Percentiles rank a stretch among this genome's conserved stretches.
Evolutionary conservation across 1,140 invertebrate genomes (phyloP).

Genomic region (Thaumetopoea pityocampa): DNA sequence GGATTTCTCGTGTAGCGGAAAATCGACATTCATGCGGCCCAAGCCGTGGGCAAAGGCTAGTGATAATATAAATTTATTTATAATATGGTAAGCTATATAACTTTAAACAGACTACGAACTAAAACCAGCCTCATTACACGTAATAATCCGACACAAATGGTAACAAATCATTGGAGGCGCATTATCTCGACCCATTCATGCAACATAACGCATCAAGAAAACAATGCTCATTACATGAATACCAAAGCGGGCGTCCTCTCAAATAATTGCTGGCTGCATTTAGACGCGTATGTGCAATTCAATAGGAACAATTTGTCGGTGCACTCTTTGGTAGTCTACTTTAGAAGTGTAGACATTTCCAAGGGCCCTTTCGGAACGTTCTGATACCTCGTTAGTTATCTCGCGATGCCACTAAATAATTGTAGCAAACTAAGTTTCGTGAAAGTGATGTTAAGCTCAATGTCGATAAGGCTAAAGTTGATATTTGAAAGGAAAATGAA

Average conservation of each 20-base stretch:
- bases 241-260: slow-evolving; percentile 52
- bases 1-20: too few relatives aligned
- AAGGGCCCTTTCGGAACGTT: slow-evolving; percentile 50
- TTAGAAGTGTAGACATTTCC: slow-evolving; percentile 57
- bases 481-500: slow-evolving; percentile 14
- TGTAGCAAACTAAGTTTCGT: slow-evolving; percentile 45
- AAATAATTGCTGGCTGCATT: slow-evolving; percentile 68
- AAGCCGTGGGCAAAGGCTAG: too few relatives aligned
- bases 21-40: too few relatives aligned
- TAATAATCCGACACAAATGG: slow-evolving; percentile 18
- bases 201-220: slow-evolving; percentile 44
- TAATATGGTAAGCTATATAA: too few relatives aligned
- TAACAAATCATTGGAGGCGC: slow-evolving; percentile 45
- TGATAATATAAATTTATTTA: too few relatives aligned
- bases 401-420: slow-evolving; percentile 61
- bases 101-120: slow-evolving; percentile 5
- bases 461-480: slow-evolving; percentile 17
- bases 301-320: slow-evolving; percentile 70
- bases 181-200: slow-evolving; percentile 55
- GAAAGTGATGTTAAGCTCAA: slow-evolving; percentile 24
- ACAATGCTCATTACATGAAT: slow-evolving; percentile 71
- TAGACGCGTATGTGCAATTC: slow-evolving; percentile 56
- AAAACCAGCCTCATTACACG: slow-evolving; percentile 19
- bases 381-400: slow-evolving; percentile 68
- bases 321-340: slow-evolving; percentile 44